Conservation (phyloP, 2,888 invertebrate species). For the Matsumyia berberina region DNA sequence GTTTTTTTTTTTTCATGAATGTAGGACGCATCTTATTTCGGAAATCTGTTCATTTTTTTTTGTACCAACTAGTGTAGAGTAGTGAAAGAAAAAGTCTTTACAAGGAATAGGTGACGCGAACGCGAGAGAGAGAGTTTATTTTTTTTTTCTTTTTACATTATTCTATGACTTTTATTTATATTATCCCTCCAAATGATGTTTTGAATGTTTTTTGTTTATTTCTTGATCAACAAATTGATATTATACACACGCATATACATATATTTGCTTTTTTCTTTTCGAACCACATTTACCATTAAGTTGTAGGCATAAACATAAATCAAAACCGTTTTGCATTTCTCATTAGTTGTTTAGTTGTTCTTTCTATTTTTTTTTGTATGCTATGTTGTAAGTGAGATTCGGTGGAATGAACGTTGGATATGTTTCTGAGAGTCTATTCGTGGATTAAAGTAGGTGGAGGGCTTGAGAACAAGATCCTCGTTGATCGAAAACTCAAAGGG, state of each 20-base stretch:
- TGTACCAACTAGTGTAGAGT: slow-evolving; percentile 32
- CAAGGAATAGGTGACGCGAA: slow-evolving; percentile 16
- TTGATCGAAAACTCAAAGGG: too few relatives aligned
- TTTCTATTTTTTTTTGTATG: slow-evolving; percentile 21
- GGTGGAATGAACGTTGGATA: background rate
- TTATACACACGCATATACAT: slow-evolving; percentile 47
- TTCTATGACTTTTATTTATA: slow-evolving; percentile 59
- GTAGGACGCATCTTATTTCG: slow-evolving; percentile 19
- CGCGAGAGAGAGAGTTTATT: slow-evolving; percentile 17
- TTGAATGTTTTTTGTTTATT: slow-evolving; percentile 65
- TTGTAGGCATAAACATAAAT: slow-evolving; percentile 47
- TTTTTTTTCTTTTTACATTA: slow-evolving; percentile 40
- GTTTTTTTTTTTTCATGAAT: slow-evolving; percentile 34
- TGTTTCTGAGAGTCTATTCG: background rate
- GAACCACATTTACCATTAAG: slow-evolving; percentile 60
- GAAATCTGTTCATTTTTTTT: slow-evolving; percentile 14
- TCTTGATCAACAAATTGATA: slow-evolving; percentile 57
- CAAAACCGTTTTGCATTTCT: slow-evolving; percentile 54
- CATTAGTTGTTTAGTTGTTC: slow-evolving; percentile 44
- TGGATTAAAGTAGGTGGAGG: too few relatives aligned
- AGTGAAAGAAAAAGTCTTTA: slow-evolving; percentile 8
- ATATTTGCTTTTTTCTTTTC: slow-evolving; percentile 42
- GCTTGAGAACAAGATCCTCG: too few relatives aligned
- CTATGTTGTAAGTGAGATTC: background rate
- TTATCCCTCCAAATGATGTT: slow-evolving; percentile 68